These are phyloP conservation scores for Leucoptera coffeella DNA, from an alignment of 2,888 invertebrate species.

Conservation along the genomic window DNA sequence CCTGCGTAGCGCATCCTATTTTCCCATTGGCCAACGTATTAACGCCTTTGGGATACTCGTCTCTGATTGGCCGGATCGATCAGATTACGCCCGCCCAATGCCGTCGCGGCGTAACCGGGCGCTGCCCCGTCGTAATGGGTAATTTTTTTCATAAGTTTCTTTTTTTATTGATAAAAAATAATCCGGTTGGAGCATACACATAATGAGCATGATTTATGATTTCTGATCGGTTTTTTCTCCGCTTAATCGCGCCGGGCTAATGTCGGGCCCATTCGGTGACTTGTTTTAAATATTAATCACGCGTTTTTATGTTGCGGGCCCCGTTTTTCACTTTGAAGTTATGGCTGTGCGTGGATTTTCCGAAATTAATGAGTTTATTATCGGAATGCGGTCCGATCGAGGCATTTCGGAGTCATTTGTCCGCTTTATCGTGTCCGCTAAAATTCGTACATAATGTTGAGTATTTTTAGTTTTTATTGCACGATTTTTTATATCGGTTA, in stretches of 20 bases:
- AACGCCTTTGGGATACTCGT: constrained; percentile 29
- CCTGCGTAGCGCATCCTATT: constrained; percentile 28
- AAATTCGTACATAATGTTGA: too few relatives aligned
- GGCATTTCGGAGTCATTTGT: too few relatives aligned
- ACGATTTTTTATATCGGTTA: too few relatives aligned
- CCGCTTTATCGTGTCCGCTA: too few relatives aligned
- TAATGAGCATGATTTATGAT: constrained; percentile 53
- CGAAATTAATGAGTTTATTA: too few relatives aligned
- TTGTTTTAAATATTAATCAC: neutral
- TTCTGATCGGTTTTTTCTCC: constrained; percentile 31
- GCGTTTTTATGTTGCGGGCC: constrained; percentile 1
- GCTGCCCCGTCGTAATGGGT: constrained; percentile 47
- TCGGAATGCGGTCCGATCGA: too few relatives aligned
- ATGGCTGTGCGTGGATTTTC: too few relatives aligned
- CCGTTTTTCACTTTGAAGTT: too few relatives aligned
- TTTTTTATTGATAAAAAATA: constrained; percentile 48
- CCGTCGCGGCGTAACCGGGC: constrained; percentile 45
- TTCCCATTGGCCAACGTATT: constrained; percentile 20
- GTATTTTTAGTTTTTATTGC: too few relatives aligned
- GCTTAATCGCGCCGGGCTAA: constrained; percentile 25
- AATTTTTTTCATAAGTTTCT: constrained; percentile 49
- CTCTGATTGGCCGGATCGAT: constrained; percentile 20
- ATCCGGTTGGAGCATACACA: constrained; percentile 47
- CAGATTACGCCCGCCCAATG: constrained; percentile 35
- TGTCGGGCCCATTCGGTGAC: neutral